Evolutionary conservation across 2,888 invertebrate species (phyloP), one percentile per base, ranked within the genome.

Genomic region (Orthosia incerta): DNA sequence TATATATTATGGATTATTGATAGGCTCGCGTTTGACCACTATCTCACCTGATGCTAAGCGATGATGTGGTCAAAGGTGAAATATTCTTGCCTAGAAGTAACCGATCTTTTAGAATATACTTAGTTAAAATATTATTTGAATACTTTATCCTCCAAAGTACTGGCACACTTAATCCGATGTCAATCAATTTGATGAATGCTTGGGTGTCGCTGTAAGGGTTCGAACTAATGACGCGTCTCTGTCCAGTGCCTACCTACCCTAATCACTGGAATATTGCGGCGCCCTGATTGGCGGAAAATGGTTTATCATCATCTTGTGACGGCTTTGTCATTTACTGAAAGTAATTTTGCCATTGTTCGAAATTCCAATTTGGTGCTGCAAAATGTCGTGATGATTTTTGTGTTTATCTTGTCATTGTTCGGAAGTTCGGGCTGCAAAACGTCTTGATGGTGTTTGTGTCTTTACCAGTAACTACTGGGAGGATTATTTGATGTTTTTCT

Each of bases 151-250:
- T 69, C 15, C 45, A 77, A 26, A 78, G 60, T 61, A 64, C 63
- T 67, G 66, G 56, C 50, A 56, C 45, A 68, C 64, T 83, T 79
- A 83, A 83, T 82, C 80, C 80, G 20, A 59, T 73, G 80, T 83
- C 82, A 82, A 83, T 82, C 82, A 80, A 69, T 39, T 57, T 75
- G 83, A 82, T 80, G 83, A 82, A 82, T 83, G 82, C 53, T 71
- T 59, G 13, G 20, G 59, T 50, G 67, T 69, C 68, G 57, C 64
- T 69, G 79, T 79, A 67, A 82, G 71, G 83, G 83, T 74, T 67
- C 67, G 74, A 74, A 83, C 68, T 81, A 81, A 81, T 83, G 83
- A 81, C 74, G 83, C 80, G 68, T 74, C 53, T 71, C 71, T 66
- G 81, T 83, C 74, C 83, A 57, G 70, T 55, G 45, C 45, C 45